phyloP scores from a whole-genome alignment of 2,113 vertebrate genomes.

The Odocoileus hemionus region DNA sequence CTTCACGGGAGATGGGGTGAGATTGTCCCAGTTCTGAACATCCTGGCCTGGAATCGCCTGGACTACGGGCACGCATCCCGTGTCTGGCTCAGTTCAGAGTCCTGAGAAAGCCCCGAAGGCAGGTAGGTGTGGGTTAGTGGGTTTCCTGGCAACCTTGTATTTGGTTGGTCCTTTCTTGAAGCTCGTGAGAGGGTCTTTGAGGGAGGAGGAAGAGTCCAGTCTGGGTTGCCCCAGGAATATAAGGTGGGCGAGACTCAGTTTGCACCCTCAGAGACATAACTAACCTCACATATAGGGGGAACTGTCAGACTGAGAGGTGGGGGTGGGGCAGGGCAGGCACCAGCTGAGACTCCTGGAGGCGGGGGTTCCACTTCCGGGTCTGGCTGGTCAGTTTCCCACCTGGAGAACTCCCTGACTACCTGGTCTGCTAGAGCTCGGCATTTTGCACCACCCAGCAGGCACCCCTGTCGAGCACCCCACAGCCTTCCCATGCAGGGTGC shows the following conservation, averaged over 20 bases:
- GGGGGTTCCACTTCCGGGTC: not conserved
- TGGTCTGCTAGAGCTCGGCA: not conserved
- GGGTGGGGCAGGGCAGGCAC: fast-evolving
- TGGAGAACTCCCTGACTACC: not conserved
- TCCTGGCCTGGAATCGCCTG: not conserved
- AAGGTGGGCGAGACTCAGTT: not conserved
- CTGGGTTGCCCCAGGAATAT: not conserved
- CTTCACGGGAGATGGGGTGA: not conserved
- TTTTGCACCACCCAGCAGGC: not conserved
- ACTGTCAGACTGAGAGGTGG: not conserved
- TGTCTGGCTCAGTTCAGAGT: not conserved
- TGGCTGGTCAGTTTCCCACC: not conserved
- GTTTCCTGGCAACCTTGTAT: not conserved
- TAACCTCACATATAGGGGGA: not conserved
- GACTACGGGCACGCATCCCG: not conserved
- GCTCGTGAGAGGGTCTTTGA: not conserved
- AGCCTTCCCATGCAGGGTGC: not conserved
- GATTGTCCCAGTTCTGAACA: not conserved
- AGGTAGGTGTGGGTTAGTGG: not conserved
- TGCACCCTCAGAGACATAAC: not conserved
- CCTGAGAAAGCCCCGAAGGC: not conserved
- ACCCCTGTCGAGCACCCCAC: not conserved
- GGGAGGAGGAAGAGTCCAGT: not conserved
- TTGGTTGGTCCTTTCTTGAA: not conserved
- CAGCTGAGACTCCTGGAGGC: not conserved